Evolutionary conservation across 2,113 vertebrate genomes (phyloP), one percentile per base, ranked within the genome.

Genomic region (Anas platyrhynchos): DNA sequence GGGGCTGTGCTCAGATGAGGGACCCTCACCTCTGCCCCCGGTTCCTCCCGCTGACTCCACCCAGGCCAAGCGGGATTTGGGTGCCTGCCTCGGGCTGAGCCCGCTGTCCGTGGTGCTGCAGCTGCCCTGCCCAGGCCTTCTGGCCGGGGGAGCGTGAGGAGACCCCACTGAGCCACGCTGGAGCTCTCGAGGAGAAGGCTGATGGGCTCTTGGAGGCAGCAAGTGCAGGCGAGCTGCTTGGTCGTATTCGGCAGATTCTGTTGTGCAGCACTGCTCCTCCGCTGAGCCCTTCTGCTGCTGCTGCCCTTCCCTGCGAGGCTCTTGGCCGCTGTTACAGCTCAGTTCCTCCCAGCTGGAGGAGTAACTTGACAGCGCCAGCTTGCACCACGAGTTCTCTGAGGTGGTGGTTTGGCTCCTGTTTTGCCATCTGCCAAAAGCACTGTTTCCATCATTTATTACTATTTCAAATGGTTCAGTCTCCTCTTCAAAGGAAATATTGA

Each of bases 261-360:
- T 96, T 3, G 92, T 94, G 50, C 96, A 97, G 50, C 96, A 91
- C 1, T 4, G 43, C 26, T 93, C 91, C 59, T 92, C 94, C 5
- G 16, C 44, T 1, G 21, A 74, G 56, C 14, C 32, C 25, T 73
- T 86, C 44, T 62, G 54, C 71, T 41, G 58, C 59, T 58, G 68
- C 16, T 71, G 72, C 43, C 73, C 43, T 1, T 89, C 82, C 46
- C 78, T 36, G 18, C 38, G 7, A 9, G 31, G 27, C 16, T 36
- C 74, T 16, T 34, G 67, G 67, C 52, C 83, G 18, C 65, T 11
- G 0, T 76, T 66, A 13, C 7, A 36, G 4, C 54, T 73, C 5
- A 98, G 81, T 31, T 97, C 96, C 92, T 98, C 98, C 98, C 98
- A 98, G 91, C 97, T 98, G 71, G 74, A 62, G 69, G 96, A 97